Evolutionary conservation across 2,113 vertebrate species (phyloP).

Genomic region (Sinosuthora webbiana): DNA sequence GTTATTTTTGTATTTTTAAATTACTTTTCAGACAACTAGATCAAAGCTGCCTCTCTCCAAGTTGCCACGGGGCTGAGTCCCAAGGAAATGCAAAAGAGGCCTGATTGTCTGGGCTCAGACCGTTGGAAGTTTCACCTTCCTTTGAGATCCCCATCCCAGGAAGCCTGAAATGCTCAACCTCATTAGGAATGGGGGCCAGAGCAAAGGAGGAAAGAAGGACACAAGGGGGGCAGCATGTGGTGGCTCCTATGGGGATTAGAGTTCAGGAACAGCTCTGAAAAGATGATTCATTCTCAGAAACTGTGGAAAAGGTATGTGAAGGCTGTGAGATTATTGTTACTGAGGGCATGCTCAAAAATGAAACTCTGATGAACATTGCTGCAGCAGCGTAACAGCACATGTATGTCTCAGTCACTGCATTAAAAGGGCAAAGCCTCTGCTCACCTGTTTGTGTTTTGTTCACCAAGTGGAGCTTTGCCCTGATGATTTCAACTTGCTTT

Average conservation of each 20-base stretch:
- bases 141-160: neutral
- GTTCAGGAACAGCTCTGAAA: neutral
- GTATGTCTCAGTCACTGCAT: neutral
- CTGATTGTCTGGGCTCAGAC: too few relatives aligned
- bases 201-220: neutral
- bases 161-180: neutral
- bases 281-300: neutral
- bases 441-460: neutral
- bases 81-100: too few relatives aligned
- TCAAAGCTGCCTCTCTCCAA: too few relatives aligned
- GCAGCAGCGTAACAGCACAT: fast-evolving
- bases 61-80: too few relatives aligned
- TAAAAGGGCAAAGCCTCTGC: neutral
- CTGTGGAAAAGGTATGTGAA: neutral
- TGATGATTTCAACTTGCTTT: neutral
- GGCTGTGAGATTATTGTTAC: neutral
- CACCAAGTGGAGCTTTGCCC: neutral
- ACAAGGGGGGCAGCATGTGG: fast-evolving
- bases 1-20: too few relatives aligned
- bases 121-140: too few relatives aligned
- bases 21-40: too few relatives aligned
- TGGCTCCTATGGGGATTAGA: neutral
- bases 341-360: neutral
- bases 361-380: neutral
- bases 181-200: neutral